A percentile compares a stretch with the other conserved stretches of the same genome.
Conservation (phyloP, 2,797 vertebrate genomes). For the Eidolon dupreanum region DNA sequence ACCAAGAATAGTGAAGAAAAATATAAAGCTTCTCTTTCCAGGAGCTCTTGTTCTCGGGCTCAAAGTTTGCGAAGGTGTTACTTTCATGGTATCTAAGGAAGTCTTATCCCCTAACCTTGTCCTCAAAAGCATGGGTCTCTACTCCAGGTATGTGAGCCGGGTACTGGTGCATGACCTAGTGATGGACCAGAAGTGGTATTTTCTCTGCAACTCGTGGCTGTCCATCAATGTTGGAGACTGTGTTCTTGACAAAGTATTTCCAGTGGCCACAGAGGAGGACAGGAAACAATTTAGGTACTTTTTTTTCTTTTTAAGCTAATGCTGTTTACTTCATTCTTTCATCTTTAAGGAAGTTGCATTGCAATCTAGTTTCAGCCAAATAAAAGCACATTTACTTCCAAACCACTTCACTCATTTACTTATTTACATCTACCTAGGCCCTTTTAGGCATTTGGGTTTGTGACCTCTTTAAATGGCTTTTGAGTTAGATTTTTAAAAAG, state of each 20-base stretch:
- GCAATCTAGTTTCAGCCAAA: not conserved
- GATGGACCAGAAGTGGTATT: slow-evolving; percentile 92
- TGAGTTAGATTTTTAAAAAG: not conserved
- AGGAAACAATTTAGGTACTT: slow-evolving; percentile 94
- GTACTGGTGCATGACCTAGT: slow-evolving; percentile 93
- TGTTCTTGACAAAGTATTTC: slow-evolving; percentile 93
- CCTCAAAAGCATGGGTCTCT: not conserved
- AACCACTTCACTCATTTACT: not conserved
- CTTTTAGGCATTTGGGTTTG: not conserved
- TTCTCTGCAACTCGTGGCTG: slow-evolving; percentile 97
- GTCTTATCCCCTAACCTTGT: not conserved
- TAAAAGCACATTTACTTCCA: not conserved
- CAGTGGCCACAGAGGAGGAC: slow-evolving; percentile 93
- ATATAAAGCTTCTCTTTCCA: not conserved
- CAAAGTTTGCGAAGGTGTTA: not conserved
- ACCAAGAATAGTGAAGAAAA: not conserved
- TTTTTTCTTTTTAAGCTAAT: not conserved
- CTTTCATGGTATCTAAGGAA: not conserved
- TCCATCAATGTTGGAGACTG: slow-evolving; percentile 94
- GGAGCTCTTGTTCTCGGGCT: not conserved
- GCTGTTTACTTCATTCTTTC: not conserved
- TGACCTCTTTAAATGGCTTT: not conserved
- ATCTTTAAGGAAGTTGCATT: not conserved
- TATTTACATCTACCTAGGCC: not conserved
- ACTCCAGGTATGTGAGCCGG: slow-evolving; percentile 93